A percentile compares a stretch with the other conserved stretches of the same genome.
Conservation (phyloP, 2,113 vertebrate genomes). For the Xiphorhynchus elegans region DNA sequence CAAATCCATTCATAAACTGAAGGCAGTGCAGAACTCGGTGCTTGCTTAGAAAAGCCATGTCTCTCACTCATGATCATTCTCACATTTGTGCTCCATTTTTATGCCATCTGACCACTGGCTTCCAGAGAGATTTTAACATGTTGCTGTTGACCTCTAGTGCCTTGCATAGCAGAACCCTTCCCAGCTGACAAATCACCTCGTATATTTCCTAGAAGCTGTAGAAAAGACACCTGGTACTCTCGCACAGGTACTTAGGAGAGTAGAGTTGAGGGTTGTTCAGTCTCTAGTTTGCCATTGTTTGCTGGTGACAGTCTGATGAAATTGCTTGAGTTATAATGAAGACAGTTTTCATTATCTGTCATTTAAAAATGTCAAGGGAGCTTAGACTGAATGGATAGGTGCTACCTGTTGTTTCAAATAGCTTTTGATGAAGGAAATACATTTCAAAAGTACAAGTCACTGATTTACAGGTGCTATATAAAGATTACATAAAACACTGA, state of each 20-base stretch:
- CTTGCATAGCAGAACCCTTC: background rate
- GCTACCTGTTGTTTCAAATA: constrained; percentile 58
- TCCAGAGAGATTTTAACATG: constrained; percentile 6
- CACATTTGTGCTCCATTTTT: background rate
- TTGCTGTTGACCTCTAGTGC: background rate
- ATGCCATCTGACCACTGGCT: constrained; percentile 13
- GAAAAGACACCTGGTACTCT: background rate
- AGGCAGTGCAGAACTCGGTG: constrained; percentile 11
- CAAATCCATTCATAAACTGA: constrained; percentile 57
- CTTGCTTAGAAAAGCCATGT: background rate
- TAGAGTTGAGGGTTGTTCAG: constrained; percentile 8
- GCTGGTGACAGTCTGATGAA: constrained; percentile 61
- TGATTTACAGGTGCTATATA: constrained; percentile 38
- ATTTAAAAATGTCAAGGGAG: constrained; percentile 61
- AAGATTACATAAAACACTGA: constrained; percentile 52
- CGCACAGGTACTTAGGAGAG: background rate
- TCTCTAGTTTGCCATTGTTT: constrained; percentile 61
- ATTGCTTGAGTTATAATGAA: constrained; percentile 61
- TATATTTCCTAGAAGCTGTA: background rate
- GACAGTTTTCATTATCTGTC: constrained; percentile 65
- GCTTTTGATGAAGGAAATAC: constrained; percentile 49
- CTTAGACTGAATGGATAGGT: constrained; percentile 51
- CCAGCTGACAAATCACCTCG: background rate
- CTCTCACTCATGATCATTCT: constrained; percentile 7
- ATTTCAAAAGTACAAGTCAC: constrained; percentile 42